A percentile compares a stretch with the other conserved stretches of the same genome.
phyloP scores from a whole-genome alignment of 37 sponge, comb jelly and placozoan genomes.

The Haliclona indistincta region DNA sequence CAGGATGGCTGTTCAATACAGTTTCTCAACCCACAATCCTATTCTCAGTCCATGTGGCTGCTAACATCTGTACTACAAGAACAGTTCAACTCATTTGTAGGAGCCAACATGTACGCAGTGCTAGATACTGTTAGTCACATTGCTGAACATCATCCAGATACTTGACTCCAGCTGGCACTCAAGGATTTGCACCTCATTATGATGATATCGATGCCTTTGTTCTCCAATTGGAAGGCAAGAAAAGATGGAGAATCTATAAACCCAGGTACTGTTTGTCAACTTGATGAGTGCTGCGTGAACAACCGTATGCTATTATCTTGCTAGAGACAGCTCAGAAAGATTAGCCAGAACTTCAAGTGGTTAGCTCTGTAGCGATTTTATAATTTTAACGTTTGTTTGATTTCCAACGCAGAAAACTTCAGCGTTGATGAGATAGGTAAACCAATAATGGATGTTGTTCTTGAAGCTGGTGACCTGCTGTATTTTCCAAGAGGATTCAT shows the following conservation, averaged over 20 bases:
- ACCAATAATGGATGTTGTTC: conserved; percentile 76
- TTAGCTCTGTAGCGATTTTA: conserved; percentile 9
- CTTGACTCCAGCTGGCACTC: conserved; percentile 91
- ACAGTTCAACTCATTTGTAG: conserved; percentile 81
- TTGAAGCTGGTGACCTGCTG: conserved; percentile 91
- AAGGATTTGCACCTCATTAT: conserved; percentile 99
- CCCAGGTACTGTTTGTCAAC: conserved; percentile 82
- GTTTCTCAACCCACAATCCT: conserved; percentile 94
- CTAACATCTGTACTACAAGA: conserved; percentile 89
- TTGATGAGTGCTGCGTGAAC: too few species aligned
- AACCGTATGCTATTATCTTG: not conserved
- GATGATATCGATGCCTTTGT: conserved; percentile 99
- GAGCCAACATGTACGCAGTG: conserved; percentile 84
- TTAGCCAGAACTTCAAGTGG: conserved; percentile 65
- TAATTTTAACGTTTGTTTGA: not conserved
- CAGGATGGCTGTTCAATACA: conserved; percentile 90
- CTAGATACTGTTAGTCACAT: not conserved
- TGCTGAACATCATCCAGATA: conserved; percentile 50
- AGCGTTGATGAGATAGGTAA: conserved; percentile 74
- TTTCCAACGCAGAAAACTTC: conserved; percentile 86
- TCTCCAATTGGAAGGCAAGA: conserved; percentile 96
- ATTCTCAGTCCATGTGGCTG: conserved; percentile 74
- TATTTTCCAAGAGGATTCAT: conserved; percentile 96
- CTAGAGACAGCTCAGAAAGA: conserved; percentile 32
- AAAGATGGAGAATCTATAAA: conserved; percentile 87